Evolutionary conservation across 2,113 vertebrate species (phyloP), one percentile per base, ranked within the genome.

Genomic region (Herpetotheres cachinnans): DNA sequence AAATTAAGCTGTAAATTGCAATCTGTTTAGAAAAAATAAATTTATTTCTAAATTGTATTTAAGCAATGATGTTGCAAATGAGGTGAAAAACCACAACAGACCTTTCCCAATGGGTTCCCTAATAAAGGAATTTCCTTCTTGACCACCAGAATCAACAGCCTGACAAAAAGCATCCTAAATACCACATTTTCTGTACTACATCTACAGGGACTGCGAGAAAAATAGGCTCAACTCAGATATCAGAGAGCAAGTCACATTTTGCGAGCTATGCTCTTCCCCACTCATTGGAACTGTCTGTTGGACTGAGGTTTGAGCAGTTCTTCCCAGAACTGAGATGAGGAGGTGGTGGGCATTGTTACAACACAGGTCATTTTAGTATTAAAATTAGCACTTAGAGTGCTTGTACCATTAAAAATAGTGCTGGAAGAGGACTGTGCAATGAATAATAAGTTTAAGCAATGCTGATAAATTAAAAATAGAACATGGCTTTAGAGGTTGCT

Each of bases 391-490:
- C 38, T 83, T 74, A 22, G 67, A 61, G 24, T 79, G 20, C 65
- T 71, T 89, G 14, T 71, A 16, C 12, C 49, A 17, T 62, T 47
- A 46, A 71, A 63, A 81, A n/a, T 58, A 74, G 25, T 49, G 27
- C 69, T 78, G 50, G 27, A 86, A 81, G 42, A 91, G n/a, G 19
- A n/a, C 36, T 54, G 16, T 81, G 44, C 11, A 27, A 49, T 63
- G 22, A 94, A 86, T 94, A 89, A 38, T 73, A 86, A 81, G 46
- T 73, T 91, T 56, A 79, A 29, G 56, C 56, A 82, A 54, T 84
- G 55, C 78, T 82, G 82, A 67, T 84, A 74, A 71, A 90, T 79
- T 67, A 83, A 88, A 95, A 93, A 69, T 65, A 93, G 90, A 81
- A 46, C 38, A 50, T 26, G 14, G n/a, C 27, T 90, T 89, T 92